These are phyloP conservation scores for Notolabrus celidotus DNA, from an alignment of 2,797 vertebrate species.

Conservation along the genomic window DNA sequence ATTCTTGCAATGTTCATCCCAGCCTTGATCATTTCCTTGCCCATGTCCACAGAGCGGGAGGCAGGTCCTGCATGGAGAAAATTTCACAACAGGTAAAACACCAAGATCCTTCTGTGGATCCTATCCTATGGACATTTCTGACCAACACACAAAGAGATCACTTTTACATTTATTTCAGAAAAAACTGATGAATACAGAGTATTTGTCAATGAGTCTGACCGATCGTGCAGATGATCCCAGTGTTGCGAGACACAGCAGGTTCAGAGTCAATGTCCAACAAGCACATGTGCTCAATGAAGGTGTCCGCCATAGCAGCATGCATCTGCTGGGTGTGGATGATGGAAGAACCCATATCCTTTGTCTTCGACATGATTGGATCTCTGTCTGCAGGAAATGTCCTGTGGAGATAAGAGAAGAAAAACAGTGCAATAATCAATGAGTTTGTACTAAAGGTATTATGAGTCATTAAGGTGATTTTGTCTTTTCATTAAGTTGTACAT, in stretches of 20 bases:
- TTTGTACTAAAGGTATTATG: neutral
- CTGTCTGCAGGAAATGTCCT: conserved; percentile 71
- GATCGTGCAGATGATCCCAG: conserved; percentile 98
- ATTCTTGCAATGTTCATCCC: conserved; percentile 99
- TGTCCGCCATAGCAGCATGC: conserved; percentile 95
- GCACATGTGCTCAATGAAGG: conserved; percentile 95
- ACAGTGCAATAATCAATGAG: neutral
- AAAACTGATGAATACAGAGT: neutral
- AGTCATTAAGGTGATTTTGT: neutral
- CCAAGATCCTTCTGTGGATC: no score
- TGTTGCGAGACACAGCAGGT: conserved; percentile 94
- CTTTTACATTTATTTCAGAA: neutral
- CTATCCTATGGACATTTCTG: conserved; percentile 8
- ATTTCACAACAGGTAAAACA: neutral
- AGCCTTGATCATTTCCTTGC: conserved; percentile 97
- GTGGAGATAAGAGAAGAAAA: conserved; percentile 18
- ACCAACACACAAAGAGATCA: neutral
- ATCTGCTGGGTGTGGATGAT: conserved; percentile 95
- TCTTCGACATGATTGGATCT: conserved; percentile 87
- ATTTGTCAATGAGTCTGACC: conserved; percentile 82
- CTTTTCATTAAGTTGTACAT: neutral
- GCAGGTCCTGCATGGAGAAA: conserved; percentile 88
- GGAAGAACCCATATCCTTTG: conserved; percentile 87
- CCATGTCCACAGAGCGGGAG: conserved; percentile 90
- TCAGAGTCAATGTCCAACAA: conserved; percentile 97